Base-by-base conservation (phyloP, 2,888 invertebrate genomes). In the Cyaniris semiargus region DNA sequence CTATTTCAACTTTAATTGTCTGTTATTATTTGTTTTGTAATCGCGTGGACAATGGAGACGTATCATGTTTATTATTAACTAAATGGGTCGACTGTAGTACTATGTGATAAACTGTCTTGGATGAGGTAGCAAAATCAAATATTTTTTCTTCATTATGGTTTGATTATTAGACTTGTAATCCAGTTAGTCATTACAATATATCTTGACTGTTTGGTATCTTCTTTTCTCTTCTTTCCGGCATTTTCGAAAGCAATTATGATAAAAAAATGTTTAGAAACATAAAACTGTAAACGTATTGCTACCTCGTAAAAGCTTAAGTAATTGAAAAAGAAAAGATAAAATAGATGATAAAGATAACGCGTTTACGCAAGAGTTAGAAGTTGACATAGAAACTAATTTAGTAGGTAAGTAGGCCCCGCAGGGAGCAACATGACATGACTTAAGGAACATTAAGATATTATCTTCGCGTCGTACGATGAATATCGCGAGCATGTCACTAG, bases 1-100 rank as follows among this genome's bases (percentile, higher is more conserved):
- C 27, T 66, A 66, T 31, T 31, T 31, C 27, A 15, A 27, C 66
- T 66, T 60, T 66, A 66, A 66, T 31, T 66, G 66, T 13, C 18
- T 7, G 66, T 66, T 66, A 66, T 66, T 66, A 66, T 66, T 66
- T 66, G 7, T 66, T 27, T 66, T 66, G 66, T 18, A 66, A 66
- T 15, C 10, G 18, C 27, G 66, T 7, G 15, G 66, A 66, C 66
- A 66, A 66, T 66, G 66, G 60, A 21, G 18, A 18, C 13, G 27
- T 66, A 66, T 66, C 66, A 27, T 31, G 66, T 66, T 15, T 66
- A 27, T 31, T 27, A 66, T 66, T 31, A 66, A 15, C 27, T 66
- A 66, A 66, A 66, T 66, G 5, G 15, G 66, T 66, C 21, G 18
- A 8, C 21, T 13, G 66, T 21, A 10, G 31, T 66, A 60, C 60